These are phyloP conservation scores for Barypeithes pellucidus DNA, from an alignment of 2,888 invertebrate species.

Conservation along the genomic window DNA sequence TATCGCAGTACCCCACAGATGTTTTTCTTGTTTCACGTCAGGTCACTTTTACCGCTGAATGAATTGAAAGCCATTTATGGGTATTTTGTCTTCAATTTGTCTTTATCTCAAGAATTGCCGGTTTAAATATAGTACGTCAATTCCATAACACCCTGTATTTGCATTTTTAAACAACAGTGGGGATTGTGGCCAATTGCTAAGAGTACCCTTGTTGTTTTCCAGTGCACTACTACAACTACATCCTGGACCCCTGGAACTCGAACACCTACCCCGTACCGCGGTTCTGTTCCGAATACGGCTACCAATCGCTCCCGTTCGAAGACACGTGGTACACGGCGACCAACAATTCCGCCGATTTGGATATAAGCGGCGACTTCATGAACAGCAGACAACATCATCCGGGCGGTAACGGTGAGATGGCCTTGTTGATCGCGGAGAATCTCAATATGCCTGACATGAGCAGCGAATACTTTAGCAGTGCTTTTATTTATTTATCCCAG, in stretches of 20 bases:
- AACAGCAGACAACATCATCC: constrained; percentile 91
- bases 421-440: constrained; percentile 76
- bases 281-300: constrained; percentile 97
- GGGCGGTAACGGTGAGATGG: constrained; percentile 79
- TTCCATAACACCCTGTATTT: too few relatives aligned
- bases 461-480: constrained; percentile 75
- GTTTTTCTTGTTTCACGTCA: too few relatives aligned
- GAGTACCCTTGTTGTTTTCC: constrained; percentile 63
- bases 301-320: constrained; percentile 89
- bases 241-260: constrained; percentile 86
- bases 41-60: too few relatives aligned
- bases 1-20: too few relatives aligned
- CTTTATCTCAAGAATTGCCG: too few relatives aligned
- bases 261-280: constrained; percentile 85
- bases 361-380: constrained; percentile 76
- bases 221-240: constrained; percentile 94
- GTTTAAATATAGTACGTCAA: too few relatives aligned
- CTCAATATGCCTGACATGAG: constrained; percentile 74
- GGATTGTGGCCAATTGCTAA: too few relatives aligned
- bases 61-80: too few relatives aligned
- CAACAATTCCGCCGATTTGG: constrained; percentile 71
- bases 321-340: constrained; percentile 78
- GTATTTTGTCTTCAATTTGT: too few relatives aligned
- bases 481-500: constrained; percentile 89
- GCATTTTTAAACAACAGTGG: too few relatives aligned